Evolutionary conservation across 2,888 invertebrate species (phyloP).

Genomic region (Cataglyphis livida): DNA sequence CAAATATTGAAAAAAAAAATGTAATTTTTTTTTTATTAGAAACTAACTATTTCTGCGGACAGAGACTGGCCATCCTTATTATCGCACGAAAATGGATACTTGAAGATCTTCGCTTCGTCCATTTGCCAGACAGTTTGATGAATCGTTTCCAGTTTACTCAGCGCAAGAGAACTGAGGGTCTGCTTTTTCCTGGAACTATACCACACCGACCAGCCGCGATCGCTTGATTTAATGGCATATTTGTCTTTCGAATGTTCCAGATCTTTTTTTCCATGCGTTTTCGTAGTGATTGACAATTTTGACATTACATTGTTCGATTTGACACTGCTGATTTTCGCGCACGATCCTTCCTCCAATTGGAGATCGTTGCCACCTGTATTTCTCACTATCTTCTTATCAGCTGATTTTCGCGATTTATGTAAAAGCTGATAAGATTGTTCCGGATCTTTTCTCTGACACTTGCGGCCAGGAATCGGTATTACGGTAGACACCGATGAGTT

Average conservation of each 20-base stretch:
- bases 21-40: not conserved
- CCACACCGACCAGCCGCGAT: slow-evolving; percentile 81
- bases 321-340: slow-evolving; percentile 20
- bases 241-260: slow-evolving; percentile 68
- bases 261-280: slow-evolving; percentile 63
- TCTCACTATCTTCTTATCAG: slow-evolving; percentile 52
- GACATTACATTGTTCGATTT: not conserved
- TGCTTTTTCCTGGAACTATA: slow-evolving; percentile 80
- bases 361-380: slow-evolving; percentile 43
- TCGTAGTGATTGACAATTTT: slow-evolving; percentile 32
- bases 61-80: slow-evolving; percentile 38
- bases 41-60: slow-evolving; percentile 70
- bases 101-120: slow-evolving; percentile 79
- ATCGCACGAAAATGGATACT: slow-evolving; percentile 70
- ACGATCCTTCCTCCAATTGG: slow-evolving; percentile 53
- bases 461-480: slow-evolving; percentile 70
- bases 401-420: slow-evolving; percentile 73
- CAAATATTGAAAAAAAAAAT: not conserved
- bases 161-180: slow-evolving; percentile 72
- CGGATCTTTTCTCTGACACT: slow-evolving; percentile 70
- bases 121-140: slow-evolving; percentile 80
- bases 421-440: slow-evolving; percentile 71
- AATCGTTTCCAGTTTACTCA: slow-evolving; percentile 78
- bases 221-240: slow-evolving; percentile 67
- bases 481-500: slow-evolving; percentile 52